Evolutionary conservation across 1,140 invertebrate genomes (phyloP).

Genomic region (Polypedilum pembai): DNA sequence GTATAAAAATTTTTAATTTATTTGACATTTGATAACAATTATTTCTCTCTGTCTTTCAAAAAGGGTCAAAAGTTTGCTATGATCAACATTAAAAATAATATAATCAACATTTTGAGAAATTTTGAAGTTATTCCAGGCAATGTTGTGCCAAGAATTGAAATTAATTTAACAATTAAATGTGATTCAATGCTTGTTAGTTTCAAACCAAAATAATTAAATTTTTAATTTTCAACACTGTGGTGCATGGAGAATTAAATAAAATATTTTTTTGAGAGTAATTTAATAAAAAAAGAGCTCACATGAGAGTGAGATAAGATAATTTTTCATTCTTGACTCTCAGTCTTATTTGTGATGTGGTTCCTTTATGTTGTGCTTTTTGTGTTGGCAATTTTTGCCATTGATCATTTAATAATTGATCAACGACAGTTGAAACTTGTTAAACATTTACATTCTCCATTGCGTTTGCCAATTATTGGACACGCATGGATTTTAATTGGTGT

Average conservation of each 20-base stretch:
- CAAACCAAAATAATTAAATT: not conserved
- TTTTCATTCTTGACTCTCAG: not conserved
- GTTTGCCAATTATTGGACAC: not conserved
- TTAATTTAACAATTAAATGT: slow-evolving; percentile 30
- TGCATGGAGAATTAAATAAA: no score
- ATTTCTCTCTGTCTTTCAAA: not conserved
- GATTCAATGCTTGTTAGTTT: not conserved
- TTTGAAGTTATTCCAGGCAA: slow-evolving; percentile 43
- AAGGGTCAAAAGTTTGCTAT: slow-evolving; percentile 43
- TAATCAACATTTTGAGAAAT: slow-evolving; percentile 42
- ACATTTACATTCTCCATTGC: not conserved
- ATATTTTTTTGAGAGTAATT: no score
- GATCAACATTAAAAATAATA: slow-evolving; percentile 41
- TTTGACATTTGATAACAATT: not conserved
- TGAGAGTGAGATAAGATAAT: no score
- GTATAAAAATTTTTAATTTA: not conserved
- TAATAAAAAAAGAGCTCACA: no score
- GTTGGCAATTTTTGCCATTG: not conserved
- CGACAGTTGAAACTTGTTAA: not conserved
- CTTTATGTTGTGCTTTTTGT: not conserved
- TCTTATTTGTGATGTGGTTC: not conserved
- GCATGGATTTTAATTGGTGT: not conserved
- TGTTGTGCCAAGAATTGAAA: slow-evolving; percentile 44
- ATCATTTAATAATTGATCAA: not conserved
- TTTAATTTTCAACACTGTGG: not conserved